phyloP scores from a whole-genome alignment of 1,140 invertebrate species.

The Zaprionus ghesquierei region DNA sequence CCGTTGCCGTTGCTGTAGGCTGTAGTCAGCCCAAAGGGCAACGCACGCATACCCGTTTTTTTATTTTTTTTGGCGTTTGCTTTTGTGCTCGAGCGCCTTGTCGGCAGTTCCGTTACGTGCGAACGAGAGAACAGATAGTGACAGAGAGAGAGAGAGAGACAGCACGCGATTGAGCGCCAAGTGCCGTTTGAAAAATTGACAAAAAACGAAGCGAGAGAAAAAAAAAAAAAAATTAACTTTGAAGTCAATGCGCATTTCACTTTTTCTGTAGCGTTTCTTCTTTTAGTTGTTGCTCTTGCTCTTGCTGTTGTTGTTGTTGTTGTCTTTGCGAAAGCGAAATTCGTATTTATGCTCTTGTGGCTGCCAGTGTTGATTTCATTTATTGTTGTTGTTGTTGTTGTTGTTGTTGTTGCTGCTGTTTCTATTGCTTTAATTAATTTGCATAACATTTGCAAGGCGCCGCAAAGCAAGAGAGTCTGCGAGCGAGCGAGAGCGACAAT shows the following conservation, averaged over 20 bases:
- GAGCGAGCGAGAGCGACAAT: conserved; percentile 32
- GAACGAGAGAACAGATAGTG: conserved; percentile 6
- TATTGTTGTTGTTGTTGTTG: conserved; percentile 23
- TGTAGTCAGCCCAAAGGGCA: conserved; percentile 62
- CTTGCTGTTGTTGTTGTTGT: conserved; percentile 37
- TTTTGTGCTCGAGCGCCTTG: conserved; percentile 41
- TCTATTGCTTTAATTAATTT: conserved; percentile 54
- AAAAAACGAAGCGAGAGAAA: conserved; percentile 57
- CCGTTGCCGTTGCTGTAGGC: conserved; percentile 42
- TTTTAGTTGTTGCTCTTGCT: conserved; percentile 43
- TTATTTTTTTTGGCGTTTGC: conserved; percentile 39
- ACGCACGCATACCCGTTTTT: conserved; percentile 64
- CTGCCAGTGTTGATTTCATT: conserved; percentile 53
- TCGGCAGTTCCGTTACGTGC: conserved; percentile 64
- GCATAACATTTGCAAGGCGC: conserved; percentile 54
- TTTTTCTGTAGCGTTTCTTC: conserved; percentile 50
- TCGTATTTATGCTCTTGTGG: conserved; percentile 49
- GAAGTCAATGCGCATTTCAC: conserved; percentile 75
- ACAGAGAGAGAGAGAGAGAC: neutral
- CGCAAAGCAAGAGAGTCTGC: conserved; percentile 21
- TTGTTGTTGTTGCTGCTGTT: too few species aligned
- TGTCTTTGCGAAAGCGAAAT: conserved; percentile 66
- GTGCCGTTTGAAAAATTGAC: conserved; percentile 71
- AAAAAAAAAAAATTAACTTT: conserved; percentile 17
- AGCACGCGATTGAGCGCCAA: conserved; percentile 41